phyloP scores from a whole-genome alignment of 1,140 invertebrate species.

The Euura saliciscinereae region DNA sequence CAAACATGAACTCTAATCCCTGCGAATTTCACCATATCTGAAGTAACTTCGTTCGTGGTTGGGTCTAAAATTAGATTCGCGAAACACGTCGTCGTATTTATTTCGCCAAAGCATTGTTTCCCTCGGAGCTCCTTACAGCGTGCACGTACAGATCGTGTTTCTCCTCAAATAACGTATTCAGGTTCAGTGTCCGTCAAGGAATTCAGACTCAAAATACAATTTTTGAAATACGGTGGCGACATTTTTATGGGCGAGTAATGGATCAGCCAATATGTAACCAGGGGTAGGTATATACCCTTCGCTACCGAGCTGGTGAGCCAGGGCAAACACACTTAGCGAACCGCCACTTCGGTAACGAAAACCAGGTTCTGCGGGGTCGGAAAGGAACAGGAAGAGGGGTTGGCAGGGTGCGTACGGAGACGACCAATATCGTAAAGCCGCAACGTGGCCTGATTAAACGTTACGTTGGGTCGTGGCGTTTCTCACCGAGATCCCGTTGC shows the following conservation, averaged over 20 bases:
- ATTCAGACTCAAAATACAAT: no score
- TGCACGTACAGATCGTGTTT: no score
- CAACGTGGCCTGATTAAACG: constrained; percentile 61
- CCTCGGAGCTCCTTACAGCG: no score
- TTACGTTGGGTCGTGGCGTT: constrained; percentile 51
- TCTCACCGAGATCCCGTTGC: constrained; percentile 32
- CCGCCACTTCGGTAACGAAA: neutral
- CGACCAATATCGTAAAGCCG: constrained; percentile 58
- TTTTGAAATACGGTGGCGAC: constrained; percentile 12
- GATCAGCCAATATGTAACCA: constrained; percentile 39
- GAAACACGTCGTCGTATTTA: no score
- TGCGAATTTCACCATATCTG: no score
- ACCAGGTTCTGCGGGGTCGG: neutral
- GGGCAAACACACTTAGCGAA: constrained; percentile 12
- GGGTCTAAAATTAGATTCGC: no score
- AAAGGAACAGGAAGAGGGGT: neutral
- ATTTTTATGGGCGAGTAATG: constrained; percentile 40
- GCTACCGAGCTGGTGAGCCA: constrained; percentile 12
- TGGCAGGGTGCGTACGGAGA: constrained; percentile 37
- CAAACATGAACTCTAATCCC: neutral
- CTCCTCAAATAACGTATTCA: no score
- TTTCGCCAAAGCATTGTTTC: no score
- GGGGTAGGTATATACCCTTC: constrained; percentile 10
- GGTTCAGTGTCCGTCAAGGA: no score
- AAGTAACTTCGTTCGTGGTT: no score